These are phyloP conservation scores for Solenopsis fugax DNA, from an alignment of 1,140 invertebrate species.

Conservation along the genomic window DNA sequence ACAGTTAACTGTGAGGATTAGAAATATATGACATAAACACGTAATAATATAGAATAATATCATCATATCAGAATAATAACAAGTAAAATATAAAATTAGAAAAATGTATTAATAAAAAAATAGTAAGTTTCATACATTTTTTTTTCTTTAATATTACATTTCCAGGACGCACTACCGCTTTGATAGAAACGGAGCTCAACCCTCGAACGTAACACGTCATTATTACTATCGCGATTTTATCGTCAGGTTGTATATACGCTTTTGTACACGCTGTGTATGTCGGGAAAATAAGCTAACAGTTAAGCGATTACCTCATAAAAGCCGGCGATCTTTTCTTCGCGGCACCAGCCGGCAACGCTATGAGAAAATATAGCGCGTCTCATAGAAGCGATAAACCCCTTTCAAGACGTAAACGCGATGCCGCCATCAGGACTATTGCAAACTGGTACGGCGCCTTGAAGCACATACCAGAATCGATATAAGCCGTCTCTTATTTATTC, in stretches of 20 bases:
- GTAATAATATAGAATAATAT: not conserved
- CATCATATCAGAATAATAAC: slow-evolving; percentile 1
- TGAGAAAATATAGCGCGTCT: slow-evolving; percentile 43
- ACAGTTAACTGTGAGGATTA: not conserved
- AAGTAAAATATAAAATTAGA: not conserved
- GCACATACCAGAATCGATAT: slow-evolving; percentile 26
- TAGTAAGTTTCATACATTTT: not conserved
- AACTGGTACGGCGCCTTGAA: slow-evolving; percentile 6
- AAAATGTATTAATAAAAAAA: not conserved
- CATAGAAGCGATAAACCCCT: slow-evolving; percentile 55
- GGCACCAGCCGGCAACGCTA: slow-evolving; percentile 27
- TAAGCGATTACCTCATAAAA: slow-evolving; percentile 62
- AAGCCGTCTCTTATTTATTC: slow-evolving; percentile 15
- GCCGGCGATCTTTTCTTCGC: slow-evolving; percentile 47
- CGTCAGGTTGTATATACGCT: slow-evolving; percentile 45
- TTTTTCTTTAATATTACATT: not conserved
- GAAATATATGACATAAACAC: not conserved
- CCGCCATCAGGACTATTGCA: not conserved
- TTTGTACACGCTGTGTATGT: slow-evolving; percentile 35
- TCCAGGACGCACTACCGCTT: no score
- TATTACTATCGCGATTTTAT: slow-evolving; percentile 25
- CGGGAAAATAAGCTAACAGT: slow-evolving; percentile 59
- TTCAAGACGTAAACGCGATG: slow-evolving; percentile 51
- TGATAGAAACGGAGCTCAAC: not conserved
- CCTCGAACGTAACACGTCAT: not conserved